phyloP scores from a whole-genome alignment of 53 echinoderm and acorn worm genomes.

The Antedon mediterranea region DNA sequence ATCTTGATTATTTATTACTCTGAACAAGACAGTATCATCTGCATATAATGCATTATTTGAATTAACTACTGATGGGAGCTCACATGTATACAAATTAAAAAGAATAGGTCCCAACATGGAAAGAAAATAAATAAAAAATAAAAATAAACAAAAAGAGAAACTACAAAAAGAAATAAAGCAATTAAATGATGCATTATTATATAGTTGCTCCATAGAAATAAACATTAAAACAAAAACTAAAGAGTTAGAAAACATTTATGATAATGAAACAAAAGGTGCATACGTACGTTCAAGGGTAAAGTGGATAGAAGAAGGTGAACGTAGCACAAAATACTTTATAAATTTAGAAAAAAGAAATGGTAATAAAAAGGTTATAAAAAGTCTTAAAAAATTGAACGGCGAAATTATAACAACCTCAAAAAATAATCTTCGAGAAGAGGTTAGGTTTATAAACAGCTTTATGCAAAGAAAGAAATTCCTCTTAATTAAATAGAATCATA shows the following conservation, averaged over 20 bases:
- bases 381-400: not conserved
- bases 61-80: no score
- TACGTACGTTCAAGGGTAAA: not conserved
- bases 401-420: no score
- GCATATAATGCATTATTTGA: no score
- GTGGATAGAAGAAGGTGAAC: not conserved
- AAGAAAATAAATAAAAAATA: not conserved
- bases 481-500: no score
- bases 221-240: not conserved
- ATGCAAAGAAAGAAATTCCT: no score
- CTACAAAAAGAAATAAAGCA: not conserved
- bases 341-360: not conserved
- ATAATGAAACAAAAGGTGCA: not conserved
- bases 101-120: no score
- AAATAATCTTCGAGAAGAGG: no score
- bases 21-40: no score
- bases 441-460: no score
- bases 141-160: not conserved
- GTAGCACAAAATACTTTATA: not conserved
- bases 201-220: not conserved
- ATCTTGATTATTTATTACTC: no score
- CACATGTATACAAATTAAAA: no score
- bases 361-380: not conserved
- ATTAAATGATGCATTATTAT: not conserved
- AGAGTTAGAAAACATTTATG: not conserved